Evolutionary conservation across 2,113 vertebrate species (phyloP).

Genomic region (Burhinus bistriatus): DNA sequence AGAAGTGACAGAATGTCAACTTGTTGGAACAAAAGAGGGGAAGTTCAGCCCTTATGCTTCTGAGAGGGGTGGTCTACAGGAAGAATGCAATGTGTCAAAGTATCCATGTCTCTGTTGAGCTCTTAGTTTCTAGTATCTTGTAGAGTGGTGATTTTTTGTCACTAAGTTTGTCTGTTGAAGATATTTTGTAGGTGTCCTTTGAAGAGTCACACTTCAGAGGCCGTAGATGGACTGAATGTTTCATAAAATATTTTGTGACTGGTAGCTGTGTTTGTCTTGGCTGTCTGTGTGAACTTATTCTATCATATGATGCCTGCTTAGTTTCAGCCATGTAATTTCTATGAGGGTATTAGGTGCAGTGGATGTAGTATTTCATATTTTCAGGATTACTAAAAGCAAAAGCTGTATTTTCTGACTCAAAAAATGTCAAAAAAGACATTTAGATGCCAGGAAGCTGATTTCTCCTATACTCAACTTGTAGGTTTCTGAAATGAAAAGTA

Average conservation of each 20-base stretch:
- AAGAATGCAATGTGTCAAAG: not conserved
- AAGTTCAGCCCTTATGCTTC: not conserved
- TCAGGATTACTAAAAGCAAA: not conserved
- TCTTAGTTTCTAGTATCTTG: not conserved
- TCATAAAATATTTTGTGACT: not conserved
- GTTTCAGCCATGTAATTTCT: not conserved
- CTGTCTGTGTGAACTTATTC: not conserved
- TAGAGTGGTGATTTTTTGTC: not conserved
- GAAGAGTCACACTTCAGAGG: not conserved
- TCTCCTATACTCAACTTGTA: not conserved
- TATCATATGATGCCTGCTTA: not conserved
- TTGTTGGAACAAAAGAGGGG: not conserved
- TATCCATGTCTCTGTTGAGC: not conserved
- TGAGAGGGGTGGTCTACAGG: not conserved
- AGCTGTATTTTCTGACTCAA: not conserved
- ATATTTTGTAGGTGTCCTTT: not conserved
- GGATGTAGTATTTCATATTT: not conserved
- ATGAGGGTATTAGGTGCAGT: not conserved
- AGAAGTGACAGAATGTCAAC: not conserved
- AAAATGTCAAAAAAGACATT: not conserved
- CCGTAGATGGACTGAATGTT: not conserved
- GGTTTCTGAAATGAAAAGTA: not conserved
- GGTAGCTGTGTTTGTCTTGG: not conserved
- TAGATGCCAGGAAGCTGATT: not conserved
- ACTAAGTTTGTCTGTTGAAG: not conserved